Conservation (phyloP, 2,797 vertebrate genomes). For the Cynodonichthys magdalenae region DNA sequence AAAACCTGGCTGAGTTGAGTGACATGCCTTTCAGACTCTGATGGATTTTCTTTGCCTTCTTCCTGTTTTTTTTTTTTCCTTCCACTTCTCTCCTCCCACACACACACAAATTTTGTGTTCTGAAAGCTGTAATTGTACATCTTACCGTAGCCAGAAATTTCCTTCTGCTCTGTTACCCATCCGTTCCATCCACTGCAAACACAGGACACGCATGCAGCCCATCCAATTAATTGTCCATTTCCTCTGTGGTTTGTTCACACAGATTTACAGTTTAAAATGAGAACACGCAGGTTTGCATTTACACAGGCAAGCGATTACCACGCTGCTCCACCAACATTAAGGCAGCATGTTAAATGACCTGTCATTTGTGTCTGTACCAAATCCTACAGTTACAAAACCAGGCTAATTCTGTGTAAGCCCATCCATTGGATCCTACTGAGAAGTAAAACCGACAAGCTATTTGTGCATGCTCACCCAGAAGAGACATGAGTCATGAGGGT, state of each 20-base stretch:
- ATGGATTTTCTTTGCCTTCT: constrained; percentile 55
- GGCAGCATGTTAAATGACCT: constrained; percentile 56
- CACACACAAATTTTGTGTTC: constrained; percentile 31
- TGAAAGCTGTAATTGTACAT: constrained; percentile 41
- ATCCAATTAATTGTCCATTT: constrained; percentile 54
- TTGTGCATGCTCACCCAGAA: constrained; percentile 50
- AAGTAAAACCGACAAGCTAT: constrained; percentile 40
- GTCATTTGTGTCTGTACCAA: constrained; percentile 43
- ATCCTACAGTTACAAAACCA: constrained; percentile 47
- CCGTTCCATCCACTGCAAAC: constrained; percentile 41
- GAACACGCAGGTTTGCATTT: constrained; percentile 53
- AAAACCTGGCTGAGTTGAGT: constrained; percentile 50
- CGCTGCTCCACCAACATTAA: constrained; percentile 27
- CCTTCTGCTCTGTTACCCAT: constrained; percentile 30
- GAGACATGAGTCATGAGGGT: constrained; percentile 55
- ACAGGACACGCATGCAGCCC: constrained; percentile 31
- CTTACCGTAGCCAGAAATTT: constrained; percentile 38
- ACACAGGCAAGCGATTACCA: constrained; percentile 54
- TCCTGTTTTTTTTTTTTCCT: constrained; percentile 7
- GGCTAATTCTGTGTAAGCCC: constrained; percentile 65
- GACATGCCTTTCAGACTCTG: constrained; percentile 55
- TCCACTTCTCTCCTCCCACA: constrained; percentile 20
- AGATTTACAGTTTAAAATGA: constrained; percentile 48
- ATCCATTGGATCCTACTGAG: constrained; percentile 54
- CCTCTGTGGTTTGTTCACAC: constrained; percentile 51